Conservation (phyloP, 2,888 invertebrate species). For the Tipula helvola region DNA sequence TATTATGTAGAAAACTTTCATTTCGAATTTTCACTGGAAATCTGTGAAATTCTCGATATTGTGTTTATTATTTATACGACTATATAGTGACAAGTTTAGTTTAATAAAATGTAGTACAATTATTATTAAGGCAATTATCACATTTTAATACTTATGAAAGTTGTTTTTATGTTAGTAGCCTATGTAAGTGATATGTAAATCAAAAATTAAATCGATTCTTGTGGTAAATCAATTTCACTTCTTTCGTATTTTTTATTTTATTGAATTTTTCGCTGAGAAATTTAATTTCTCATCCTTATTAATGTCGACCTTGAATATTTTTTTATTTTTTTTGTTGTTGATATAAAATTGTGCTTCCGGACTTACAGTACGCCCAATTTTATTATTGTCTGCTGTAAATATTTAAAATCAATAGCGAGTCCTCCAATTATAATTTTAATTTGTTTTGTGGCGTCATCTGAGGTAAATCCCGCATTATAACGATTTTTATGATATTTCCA, state of each 20-base stretch:
- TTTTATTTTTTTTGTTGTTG: no score
- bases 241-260: background rate
- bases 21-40: background rate
- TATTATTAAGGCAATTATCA: background rate
- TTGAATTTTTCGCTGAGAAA: background rate
- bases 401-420: no score
- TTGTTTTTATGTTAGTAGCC: background rate
- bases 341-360: background rate
- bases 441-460: background rate
- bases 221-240: background rate
- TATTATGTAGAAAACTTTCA: background rate
- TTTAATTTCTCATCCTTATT: background rate
- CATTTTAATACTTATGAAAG: background rate
- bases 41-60: background rate
- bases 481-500: no score
- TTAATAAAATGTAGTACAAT: background rate
- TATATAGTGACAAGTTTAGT: background rate
- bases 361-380: no score
- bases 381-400: no score
- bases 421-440: no score
- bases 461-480: no score
- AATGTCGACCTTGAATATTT: background rate
- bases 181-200: background rate
- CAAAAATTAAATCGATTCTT: no score
- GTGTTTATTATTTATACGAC: background rate